These are phyloP conservation scores for Heliothis peltigera DNA, from an alignment of 2,888 invertebrate species.

Conservation along the genomic window DNA sequence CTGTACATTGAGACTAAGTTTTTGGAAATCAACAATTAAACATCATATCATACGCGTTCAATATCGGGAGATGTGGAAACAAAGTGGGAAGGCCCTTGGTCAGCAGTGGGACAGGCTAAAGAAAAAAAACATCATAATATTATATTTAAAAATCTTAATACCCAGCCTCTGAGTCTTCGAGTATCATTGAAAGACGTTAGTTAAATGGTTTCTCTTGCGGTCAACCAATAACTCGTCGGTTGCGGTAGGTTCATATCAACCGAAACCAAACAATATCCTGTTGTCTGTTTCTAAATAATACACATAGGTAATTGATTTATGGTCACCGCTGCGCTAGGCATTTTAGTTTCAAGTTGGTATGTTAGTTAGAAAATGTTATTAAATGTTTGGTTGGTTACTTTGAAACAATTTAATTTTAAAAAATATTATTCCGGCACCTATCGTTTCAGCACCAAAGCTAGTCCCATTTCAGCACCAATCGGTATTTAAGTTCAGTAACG, in stretches of 20 bases:
- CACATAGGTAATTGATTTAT: slow-evolving; percentile 56
- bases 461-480: no score
- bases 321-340: slow-evolving; percentile 20
- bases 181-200: neutral
- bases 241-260: slow-evolving; percentile 21
- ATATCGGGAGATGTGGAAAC: no score
- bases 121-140: neutral
- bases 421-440: no score
- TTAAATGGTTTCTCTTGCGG: slow-evolving; percentile 29
- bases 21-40: no score
- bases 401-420: no score
- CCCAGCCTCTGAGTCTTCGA: neutral
- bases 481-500: no score
- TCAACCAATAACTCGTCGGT: slow-evolving; percentile 6
- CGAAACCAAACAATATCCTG: slow-evolving; percentile 49
- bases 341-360: neutral
- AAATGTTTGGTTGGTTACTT: neutral
- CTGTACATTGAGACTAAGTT: no score
- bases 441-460: no score
- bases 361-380: neutral
- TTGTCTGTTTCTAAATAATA: slow-evolving; percentile 39
- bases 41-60: no score
- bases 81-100: no score
- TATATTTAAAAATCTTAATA: neutral
- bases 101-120: no score